Evolutionary conservation across 2,888 invertebrate genomes (phyloP), one percentile per base, ranked within the genome.

Genomic region (Melinaea marsaeus): DNA sequence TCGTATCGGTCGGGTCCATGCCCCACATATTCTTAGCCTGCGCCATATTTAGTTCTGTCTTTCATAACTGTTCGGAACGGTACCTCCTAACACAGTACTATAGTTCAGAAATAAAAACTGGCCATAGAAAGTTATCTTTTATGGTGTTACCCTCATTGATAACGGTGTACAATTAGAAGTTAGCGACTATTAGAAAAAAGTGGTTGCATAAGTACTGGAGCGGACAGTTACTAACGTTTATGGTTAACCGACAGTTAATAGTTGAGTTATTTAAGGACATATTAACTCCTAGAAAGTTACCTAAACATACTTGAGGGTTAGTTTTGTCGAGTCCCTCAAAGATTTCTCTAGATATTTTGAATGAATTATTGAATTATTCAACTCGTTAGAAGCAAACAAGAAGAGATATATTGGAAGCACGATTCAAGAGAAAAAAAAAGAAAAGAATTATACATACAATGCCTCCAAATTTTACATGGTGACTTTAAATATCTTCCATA

Each of bases 81-180:
- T 64, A 66, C 56, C 62, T 67, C 68, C 72, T 72, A 68, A 72
- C 68, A 62, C 62, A 65, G 70, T 64, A 64, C 64, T 64, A 79
- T 79, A 77, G 80, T 62, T 75, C 60, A 62, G 66, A 55, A 71
- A 74, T 71, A 83, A 81, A 81, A 80, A 76, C 70, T 63, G 13
- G 68, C 37, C 51, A 66, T 68, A 65, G 66, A 63, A 65, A 67
- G 73, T 69, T 72, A 32, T 70, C 73, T 80, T 81, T 70, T 80
- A 77, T 64, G 78, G 79, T 69, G 48, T 59, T 81, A 69, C 71
- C 73, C 75, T 73, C 77, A 77, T 74, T 77, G 77, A 79, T 72
- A 75, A 80, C 80, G 80, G 81, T 79, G 79, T 69, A 77, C 78
- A 80, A 81, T 81, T 79, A 79, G 75, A 77, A 63, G 59, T 33